Base-by-base conservation (phyloP, 2,113 vertebrate genomes). In the Odontesthes bonariensis region DNA sequence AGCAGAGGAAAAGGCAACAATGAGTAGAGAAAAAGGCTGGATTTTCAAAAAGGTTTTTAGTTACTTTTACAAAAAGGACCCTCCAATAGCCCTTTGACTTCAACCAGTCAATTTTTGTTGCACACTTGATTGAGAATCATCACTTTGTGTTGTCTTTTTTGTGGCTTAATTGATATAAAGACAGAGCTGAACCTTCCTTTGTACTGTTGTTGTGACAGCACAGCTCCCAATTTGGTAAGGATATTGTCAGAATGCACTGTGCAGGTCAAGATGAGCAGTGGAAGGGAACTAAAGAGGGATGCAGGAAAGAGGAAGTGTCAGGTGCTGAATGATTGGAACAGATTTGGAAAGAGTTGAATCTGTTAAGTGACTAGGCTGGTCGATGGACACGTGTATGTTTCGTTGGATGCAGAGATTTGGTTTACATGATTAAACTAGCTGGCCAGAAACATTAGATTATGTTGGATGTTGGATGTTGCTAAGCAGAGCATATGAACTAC, bases 31-130 rank as follows among this genome's bases (percentile, higher is more conserved):
- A 73, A 90, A 91, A 93, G 91, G 92, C 92, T 89, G 75, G 65
- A 68, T 88, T 86, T 85, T 84, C 31, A 78, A 87, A 88, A 85
- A 89, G 67, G 57, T 68, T 86, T 77, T 72, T 59, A 68, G 66
- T 67, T 74, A 75, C 69, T 85, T 73, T 84, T 87, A 81, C 52
- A 82, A 84, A 88, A 85, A 88, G 87, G 86, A 90, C 84, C 86
- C 88, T 92, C 89, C 82, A 78, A 68, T 92, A 94, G 93, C 92
- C 93, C 92, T 94, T 91, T 89, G 79, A 91, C 92, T 92, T 87
- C 84, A 78, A 91, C 87, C 86, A 77, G 76, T 79, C 81, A 64
- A 66, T 47, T 79, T 64, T 73, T 38, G 44, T 59, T 67, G 69
- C 80, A 77, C 83, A 90, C 76, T 80, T 82, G 86, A 85, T 86